These are phyloP conservation scores for Drosophila kohkoa DNA, from an alignment of 1,140 invertebrate species.

Conservation along the genomic window DNA sequence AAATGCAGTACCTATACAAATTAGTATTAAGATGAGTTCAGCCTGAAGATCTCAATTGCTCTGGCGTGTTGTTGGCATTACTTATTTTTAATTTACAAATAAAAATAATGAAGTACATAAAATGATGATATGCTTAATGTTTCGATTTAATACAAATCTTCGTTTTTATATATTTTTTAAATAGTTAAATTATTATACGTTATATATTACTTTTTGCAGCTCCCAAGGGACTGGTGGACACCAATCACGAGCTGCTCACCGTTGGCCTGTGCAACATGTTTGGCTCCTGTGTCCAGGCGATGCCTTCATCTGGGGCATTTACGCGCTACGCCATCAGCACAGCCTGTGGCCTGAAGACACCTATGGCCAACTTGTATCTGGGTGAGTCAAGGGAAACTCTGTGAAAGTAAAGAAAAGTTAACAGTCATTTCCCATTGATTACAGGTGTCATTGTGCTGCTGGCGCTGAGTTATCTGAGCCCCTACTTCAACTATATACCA, in stretches of 20 bases:
- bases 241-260: conserved; percentile 90
- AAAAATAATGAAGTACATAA: too few relatives aligned
- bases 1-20: too few relatives aligned
- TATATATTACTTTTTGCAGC: conserved; percentile 41
- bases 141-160: neutral
- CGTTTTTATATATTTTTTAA: too few relatives aligned
- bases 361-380: conserved; percentile 90
- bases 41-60: too few relatives aligned
- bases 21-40: too few relatives aligned
- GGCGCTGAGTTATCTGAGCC: conserved; percentile 91
- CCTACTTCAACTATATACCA: conserved; percentile 93
- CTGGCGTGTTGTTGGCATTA: too few relatives aligned
- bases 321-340: conserved; percentile 91
- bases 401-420: neutral
- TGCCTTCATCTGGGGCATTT: conserved; percentile 92
- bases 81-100: too few relatives aligned
- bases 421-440: neutral
- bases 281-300: conserved; percentile 91
- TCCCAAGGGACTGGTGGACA: conserved; percentile 86
- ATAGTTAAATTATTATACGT: too few relatives aligned
- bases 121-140: too few relatives aligned
- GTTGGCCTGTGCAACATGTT: conserved; percentile 90
- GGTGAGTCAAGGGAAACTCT: conserved; percentile 48
- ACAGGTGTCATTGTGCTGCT: conserved; percentile 86
- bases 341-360: conserved; percentile 90